Evolutionary conservation across 2,888 invertebrate genomes (phyloP), one percentile per base, ranked within the genome.

Genomic region (Sympetrum striolatum): DNA sequence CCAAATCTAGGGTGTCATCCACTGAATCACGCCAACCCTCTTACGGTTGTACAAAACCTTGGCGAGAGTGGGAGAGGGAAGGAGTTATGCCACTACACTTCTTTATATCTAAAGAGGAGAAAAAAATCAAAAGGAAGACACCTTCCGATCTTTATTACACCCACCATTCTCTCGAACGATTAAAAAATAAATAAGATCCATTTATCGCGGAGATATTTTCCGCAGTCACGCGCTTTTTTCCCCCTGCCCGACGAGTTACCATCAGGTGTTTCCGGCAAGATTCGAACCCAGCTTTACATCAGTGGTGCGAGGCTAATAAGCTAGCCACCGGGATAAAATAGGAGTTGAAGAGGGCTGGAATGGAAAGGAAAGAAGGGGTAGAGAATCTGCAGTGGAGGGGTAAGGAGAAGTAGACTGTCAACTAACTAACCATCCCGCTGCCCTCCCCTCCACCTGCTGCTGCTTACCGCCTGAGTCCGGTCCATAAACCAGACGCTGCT

Each of bases 11-110:
- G 86, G 86, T 86, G 86, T 86, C 86, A 60, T 37, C 58, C 86
- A 86, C 86, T 86, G 86, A 86, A 86, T 86, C 86, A 60, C 86
- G 64, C 81, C 44, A 81, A 39, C 81, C 81, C 81, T 81, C 81
- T 44, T 81, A 48, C 81, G 81, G 25, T 48, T 48, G 44, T 81
- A 39, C 81, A n/a, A 25, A 48, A 44, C 25, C 8, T n/a, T 39
- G 6, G 81, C 10, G 18, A 39, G 22, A 48, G 44, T 25, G 60
- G 18, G 82, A 53, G 2, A 31, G 73, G n/a, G 18, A 53, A 18
- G 82, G 58, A 82, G 37, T 60, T 64, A 73, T 81, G 37, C 86
- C 58, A 35, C 82, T 18, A 31, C 86, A 22, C 64, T 60, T 35
- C 60, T 2, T 37, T 60, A 60, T 37, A 86, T 39, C n/a, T 60